Evolutionary conservation across 2,797 vertebrate species (phyloP), one percentile per base, ranked within the genome.

Genomic region (Myotis vivesi): DNA sequence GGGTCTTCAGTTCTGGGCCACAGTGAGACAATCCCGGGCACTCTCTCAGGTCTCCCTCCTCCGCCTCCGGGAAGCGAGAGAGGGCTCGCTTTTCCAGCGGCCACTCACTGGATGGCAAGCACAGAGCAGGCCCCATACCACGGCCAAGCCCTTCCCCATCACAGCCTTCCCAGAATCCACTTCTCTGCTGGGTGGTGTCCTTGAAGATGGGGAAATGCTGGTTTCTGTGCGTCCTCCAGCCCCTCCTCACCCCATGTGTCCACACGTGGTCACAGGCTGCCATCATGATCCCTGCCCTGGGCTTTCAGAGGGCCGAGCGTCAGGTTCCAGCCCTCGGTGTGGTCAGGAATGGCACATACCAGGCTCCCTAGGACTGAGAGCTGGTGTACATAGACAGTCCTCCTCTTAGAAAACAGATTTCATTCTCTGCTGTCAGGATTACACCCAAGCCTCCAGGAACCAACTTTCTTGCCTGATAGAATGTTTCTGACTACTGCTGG

Each of bases 1-100:
- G 79, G 64, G 38, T 88, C 64, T 94, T 51, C 25, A 75, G 51
- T 79, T 81, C 76, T 59, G 72, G 82, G 77, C 82, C 79, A 30
- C 77, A 82, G 2, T 7, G 62, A 93, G 85, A 91, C 72, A 92
- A 59, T 89, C 85, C 23, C 8, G 1, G 55, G 20, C 17, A 51
- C 38, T 38, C 51, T 20, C 66, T 96, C 85, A 83, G 44, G 59
- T 30, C 71, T 68, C 80, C 51, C 73, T 91, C 41, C 53, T 79
- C 17, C 0, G 95, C 11, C 13, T 9, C 75, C 51, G 87, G 89
- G 91, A 87, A 30, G 19, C 38, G 12, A 1, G 3, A 10, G 53
- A 72, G 44, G 28, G 38, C 36, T 49, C 1, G 0, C 3, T 23
- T 94, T 59, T 36, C 46, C 23, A 38, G 69, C 11, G 25, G 57